Evolutionary conservation across 2,113 vertebrate species (phyloP), one percentile per base, ranked within the genome.

Genomic region (Platichthys stellatus): DNA sequence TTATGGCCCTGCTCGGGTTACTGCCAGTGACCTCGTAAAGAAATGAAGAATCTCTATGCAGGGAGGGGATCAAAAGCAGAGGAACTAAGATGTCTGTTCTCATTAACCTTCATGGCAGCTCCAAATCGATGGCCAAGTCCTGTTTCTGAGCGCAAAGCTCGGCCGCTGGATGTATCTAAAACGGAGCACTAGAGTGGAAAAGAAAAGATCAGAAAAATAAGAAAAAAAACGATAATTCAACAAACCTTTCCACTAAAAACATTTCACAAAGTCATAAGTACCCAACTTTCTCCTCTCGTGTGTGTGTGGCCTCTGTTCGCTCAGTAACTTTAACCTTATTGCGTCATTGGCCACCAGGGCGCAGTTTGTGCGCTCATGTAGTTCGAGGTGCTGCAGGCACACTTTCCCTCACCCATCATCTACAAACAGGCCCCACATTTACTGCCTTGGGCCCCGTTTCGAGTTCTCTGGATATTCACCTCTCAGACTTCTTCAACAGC

Each of bases 1-100:
- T 94, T 92, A 88, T 93, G 91, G 89, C 84, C 83, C 86, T 69
- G 80, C 86, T 93, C 83, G 51, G 88, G 86, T 92, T 92, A 90
- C 92, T 76, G 86, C 80, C 79, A 47, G 75, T 91, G 90, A 90
- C 90, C 90, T 90, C 85, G 68, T 90, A 87, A 89, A 90, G 87
- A 90, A 89, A 85, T 88, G 68, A 87, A 90, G 85, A 77, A 83
- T 86, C 76, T 89, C 76, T 58, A n/a, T 81, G 78, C 78, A 62
- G 51, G 54, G 15, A 58, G 38, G 64, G 78, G 69, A 81, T 86
- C 82, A 88, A 90, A 92, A 80, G 54, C 63, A 89, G 58, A 83
- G 76, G 77, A 85, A 86, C 86, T 74, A 78, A 84, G 74, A 88
- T 84, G 85, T 72, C 87, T 83, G 63, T 67, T 86, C 82, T 88